Percentiles rank a stretch among this genome's conserved stretches.
Conservation (phyloP, 37 sponge, comb jelly and placozoan species). For the Haliclona indistincta region DNA sequence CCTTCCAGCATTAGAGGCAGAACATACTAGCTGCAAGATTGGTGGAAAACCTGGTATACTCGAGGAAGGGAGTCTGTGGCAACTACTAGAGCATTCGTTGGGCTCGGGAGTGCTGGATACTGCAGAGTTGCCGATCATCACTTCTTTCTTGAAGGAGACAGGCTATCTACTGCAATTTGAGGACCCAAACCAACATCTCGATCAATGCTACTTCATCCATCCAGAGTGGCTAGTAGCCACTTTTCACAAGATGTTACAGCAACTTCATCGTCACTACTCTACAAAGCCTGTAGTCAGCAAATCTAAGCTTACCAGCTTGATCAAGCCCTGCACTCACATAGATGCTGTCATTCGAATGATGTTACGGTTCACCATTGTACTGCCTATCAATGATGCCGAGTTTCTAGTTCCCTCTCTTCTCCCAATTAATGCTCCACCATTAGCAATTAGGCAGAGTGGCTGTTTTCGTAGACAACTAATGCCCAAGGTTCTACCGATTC, state of each 20-base stretch:
- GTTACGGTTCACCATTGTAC: slow-evolving; percentile 55
- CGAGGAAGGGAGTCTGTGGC: slow-evolving; percentile 62
- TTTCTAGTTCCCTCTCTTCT: slow-evolving; percentile 72
- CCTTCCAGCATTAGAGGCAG: slow-evolving; percentile 38
- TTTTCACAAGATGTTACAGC: slow-evolving; percentile 34
- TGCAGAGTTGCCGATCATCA: slow-evolving; percentile 69
- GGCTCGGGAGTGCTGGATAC: slow-evolving; percentile 48
- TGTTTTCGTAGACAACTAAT: slow-evolving; percentile 67
- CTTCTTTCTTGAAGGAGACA: slow-evolving; percentile 54
- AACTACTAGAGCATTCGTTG: slow-evolving; percentile 38
- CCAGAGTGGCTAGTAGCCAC: slow-evolving; percentile 66
- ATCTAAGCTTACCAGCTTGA: slow-evolving; percentile 28
- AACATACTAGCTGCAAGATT: slow-evolving; percentile 3
- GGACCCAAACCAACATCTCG: slow-evolving; percentile 71
- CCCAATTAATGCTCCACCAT: slow-evolving; percentile 15
- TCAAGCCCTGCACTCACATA: not conserved
- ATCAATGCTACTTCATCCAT: slow-evolving; percentile 60
- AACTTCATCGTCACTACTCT: not conserved
- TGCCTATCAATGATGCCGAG: slow-evolving; percentile 32
- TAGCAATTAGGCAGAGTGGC: slow-evolving; percentile 20
- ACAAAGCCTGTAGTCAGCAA: slow-evolving; percentile 7
- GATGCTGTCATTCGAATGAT: slow-evolving; percentile 59
- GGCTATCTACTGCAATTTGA: slow-evolving; percentile 68
- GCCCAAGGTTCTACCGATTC: slow-evolving; percentile 51
- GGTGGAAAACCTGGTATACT: slow-evolving; percentile 42